phyloP scores from a whole-genome alignment of 2,113 vertebrate genomes.

The Fulmarus glacialis region DNA sequence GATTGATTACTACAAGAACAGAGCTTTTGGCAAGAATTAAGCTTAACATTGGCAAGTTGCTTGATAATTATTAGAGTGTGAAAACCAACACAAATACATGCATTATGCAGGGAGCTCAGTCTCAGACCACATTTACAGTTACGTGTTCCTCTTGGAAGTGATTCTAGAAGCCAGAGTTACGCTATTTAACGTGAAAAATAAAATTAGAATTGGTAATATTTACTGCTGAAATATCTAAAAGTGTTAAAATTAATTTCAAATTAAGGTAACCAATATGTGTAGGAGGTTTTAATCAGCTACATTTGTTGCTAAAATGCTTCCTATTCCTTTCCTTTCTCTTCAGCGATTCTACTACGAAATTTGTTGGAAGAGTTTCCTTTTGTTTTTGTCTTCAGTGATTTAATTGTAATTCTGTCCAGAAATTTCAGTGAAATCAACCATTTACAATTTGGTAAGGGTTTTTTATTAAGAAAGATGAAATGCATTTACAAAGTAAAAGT shows the following conservation, averaged over 20 bases:
- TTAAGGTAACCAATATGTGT: background rate
- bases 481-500: background rate
- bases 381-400: background rate
- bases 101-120: background rate
- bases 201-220: background rate
- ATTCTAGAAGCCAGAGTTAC: background rate
- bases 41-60: slow-evolving; percentile 5
- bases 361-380: background rate
- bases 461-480: background rate
- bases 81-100: slow-evolving; percentile 15
- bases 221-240: background rate
- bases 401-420: background rate
- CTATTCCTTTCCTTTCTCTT: background rate
- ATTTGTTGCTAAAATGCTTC: background rate
- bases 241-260: background rate
- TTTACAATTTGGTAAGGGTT: background rate
- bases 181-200: background rate
- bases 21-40: slow-evolving; percentile 26
- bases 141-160: background rate
- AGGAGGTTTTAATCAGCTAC: background rate
- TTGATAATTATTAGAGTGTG: slow-evolving; percentile 27
- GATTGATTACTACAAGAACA: slow-evolving; percentile 31
- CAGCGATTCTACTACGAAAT: background rate
- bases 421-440: background rate
- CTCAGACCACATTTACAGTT: background rate